Evolutionary conservation across 2,113 vertebrate species (phyloP).

Genomic region (Athene noctua): DNA sequence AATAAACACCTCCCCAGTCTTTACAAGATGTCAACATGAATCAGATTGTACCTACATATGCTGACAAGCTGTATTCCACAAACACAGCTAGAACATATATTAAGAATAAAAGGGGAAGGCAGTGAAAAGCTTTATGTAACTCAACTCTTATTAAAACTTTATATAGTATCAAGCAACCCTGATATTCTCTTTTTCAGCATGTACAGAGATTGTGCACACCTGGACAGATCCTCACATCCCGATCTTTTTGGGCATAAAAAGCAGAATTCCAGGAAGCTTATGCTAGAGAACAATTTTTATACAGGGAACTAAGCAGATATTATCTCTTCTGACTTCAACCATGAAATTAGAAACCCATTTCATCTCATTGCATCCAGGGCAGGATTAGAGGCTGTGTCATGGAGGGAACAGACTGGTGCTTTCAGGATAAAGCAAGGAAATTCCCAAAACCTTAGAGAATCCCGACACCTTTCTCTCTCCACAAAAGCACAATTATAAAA

Average conservation of each 20-base stretch:
- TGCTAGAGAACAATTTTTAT: conserved; percentile 58
- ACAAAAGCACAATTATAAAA: conserved; percentile 37
- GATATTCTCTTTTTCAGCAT: not conserved
- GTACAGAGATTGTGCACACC: not conserved
- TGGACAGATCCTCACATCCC: not conserved
- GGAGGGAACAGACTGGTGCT: conserved; percentile 42
- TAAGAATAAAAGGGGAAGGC: not conserved
- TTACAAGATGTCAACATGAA: not conserved
- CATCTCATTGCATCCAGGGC: conserved; percentile 21
- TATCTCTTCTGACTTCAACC: conserved; percentile 67
- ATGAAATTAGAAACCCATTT: conserved; percentile 73
- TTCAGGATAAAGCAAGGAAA: conserved; percentile 62
- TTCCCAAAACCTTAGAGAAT: conserved; percentile 56
- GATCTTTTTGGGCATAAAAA: conserved; percentile 2
- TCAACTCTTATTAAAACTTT: not conserved
- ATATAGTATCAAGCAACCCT: not conserved
- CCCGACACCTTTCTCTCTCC: conserved; percentile 3
- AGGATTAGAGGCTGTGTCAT: conserved; percentile 51
- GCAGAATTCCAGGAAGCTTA: conserved; percentile 51
- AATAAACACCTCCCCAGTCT: not conserved
- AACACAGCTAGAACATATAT: not conserved
- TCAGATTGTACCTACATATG: not conserved
- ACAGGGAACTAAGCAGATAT: conserved; percentile 36
- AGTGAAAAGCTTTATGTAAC: not conserved
- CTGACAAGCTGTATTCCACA: not conserved